These are phyloP conservation scores for Festucalex cinctus DNA, from an alignment of 2,113 vertebrate genomes.

Conservation along the genomic window DNA sequence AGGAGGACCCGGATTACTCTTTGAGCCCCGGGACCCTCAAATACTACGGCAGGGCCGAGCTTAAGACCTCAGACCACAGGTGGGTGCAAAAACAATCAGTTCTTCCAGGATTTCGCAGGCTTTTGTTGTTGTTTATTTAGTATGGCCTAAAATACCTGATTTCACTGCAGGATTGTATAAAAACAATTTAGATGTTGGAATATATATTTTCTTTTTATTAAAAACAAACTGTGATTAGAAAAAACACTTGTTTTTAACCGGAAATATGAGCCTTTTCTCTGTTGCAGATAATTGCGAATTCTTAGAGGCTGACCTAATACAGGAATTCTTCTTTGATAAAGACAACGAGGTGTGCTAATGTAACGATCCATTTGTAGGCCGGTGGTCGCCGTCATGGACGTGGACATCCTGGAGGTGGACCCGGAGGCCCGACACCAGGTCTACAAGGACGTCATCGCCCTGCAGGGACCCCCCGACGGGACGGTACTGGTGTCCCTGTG, in stretches of 20 bases:
- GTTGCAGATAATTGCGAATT: not conserved
- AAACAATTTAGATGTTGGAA: no score
- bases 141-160: no score
- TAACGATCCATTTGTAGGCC: constrained; percentile 72
- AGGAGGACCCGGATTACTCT: constrained; percentile 73
- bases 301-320: not conserved
- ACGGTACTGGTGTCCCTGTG: constrained; percentile 90
- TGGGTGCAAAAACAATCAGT: constrained; percentile 37
- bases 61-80: constrained; percentile 99
- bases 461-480: constrained; percentile 93
- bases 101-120: not conserved
- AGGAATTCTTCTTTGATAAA: not conserved
- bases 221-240: no score
- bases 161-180: no score
- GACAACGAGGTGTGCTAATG: not conserved
- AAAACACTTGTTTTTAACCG: no score
- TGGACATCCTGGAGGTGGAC: constrained; percentile 95
- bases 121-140: no score
- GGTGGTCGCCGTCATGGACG: constrained; percentile 90
- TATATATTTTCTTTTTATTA: no score
- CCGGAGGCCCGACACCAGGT: constrained; percentile 89
- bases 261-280: no score
- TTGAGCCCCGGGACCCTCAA: constrained; percentile 89
- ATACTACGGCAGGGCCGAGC: constrained; percentile 92
- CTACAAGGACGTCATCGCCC: constrained; percentile 90